Evolutionary conservation across 2,113 vertebrate genomes (phyloP).

Genomic region (Sula dactylatra): DNA sequence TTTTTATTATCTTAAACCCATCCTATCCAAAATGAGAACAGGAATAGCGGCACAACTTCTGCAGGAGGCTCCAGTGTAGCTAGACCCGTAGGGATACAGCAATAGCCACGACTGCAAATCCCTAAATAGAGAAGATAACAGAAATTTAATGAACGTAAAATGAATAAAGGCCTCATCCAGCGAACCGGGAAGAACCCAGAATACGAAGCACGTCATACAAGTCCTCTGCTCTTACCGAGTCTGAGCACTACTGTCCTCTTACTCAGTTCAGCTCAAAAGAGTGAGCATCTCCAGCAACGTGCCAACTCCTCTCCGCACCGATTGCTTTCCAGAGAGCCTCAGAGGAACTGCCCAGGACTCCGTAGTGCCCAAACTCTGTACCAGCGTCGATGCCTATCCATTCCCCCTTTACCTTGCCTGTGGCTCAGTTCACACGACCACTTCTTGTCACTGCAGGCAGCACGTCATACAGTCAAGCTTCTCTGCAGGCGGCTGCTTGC

Average conservation of each 20-base stretch:
- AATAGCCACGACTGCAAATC: background rate
- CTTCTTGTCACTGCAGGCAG: background rate
- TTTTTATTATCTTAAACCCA: background rate
- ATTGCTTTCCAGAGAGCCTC: background rate
- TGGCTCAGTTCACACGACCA: background rate
- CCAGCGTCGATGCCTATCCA: background rate
- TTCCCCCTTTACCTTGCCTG: background rate
- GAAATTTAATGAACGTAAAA: background rate
- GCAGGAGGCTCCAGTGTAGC: background rate
- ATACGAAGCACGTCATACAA: background rate
- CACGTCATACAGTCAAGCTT: background rate
- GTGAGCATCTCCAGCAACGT: accelerated
- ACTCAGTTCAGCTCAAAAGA: background rate
- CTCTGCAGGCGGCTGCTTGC: background rate
- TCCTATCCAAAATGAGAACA: background rate
- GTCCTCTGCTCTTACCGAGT: background rate
- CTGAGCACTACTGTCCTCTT: background rate
- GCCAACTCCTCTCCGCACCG: background rate
- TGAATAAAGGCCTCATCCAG: background rate
- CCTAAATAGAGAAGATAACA: background rate
- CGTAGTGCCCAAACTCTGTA: background rate
- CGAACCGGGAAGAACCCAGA: background rate
- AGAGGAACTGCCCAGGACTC: background rate
- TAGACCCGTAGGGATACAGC: background rate
- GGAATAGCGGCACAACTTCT: background rate